Conservation (phyloP, 2,888 invertebrate genomes). For the Caenorhabditis doughertyi region DNA sequence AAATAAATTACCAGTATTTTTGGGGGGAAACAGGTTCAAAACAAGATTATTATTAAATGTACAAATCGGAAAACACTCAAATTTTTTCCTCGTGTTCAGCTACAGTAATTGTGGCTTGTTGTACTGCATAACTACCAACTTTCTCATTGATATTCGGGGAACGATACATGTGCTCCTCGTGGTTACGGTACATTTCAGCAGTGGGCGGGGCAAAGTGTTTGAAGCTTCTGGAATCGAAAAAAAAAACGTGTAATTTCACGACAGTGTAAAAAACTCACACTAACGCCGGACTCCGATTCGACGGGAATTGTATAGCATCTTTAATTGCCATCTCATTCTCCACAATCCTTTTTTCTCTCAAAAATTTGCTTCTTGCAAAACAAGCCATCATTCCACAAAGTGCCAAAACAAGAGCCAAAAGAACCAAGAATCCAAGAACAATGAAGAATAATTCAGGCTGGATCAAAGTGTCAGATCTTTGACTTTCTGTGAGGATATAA, state of each 20-base stretch:
- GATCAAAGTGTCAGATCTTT: conserved; percentile 37
- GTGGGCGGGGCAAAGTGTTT: conserved; percentile 61
- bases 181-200: conserved; percentile 58
- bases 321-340: conserved; percentile 61
- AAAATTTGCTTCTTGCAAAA: conserved; percentile 41
- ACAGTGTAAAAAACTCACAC: conserved; percentile 40
- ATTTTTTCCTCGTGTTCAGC: conserved; percentile 64
- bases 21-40: conserved; percentile 13
- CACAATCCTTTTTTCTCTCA: conserved; percentile 25
- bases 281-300: conserved; percentile 52
- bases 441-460: conserved; percentile 57
- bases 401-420: conserved; percentile 38
- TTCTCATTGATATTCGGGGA: conserved; percentile 52
- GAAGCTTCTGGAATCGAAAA: conserved; percentile 52
- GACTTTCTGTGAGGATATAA: background rate
- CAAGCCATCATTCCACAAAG: conserved; percentile 57
- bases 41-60: conserved; percentile 8
- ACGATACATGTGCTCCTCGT: conserved; percentile 51
- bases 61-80: conserved; percentile 18
- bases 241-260: background rate
- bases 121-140: conserved; percentile 57
- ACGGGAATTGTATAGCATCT: conserved; percentile 51
- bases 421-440: conserved; percentile 39
- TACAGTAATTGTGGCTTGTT: conserved; percentile 63
- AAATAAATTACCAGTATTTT: conserved; percentile 39